Base-by-base conservation (phyloP, 1,140 invertebrate species). In the Cephus cinctus region DNA sequence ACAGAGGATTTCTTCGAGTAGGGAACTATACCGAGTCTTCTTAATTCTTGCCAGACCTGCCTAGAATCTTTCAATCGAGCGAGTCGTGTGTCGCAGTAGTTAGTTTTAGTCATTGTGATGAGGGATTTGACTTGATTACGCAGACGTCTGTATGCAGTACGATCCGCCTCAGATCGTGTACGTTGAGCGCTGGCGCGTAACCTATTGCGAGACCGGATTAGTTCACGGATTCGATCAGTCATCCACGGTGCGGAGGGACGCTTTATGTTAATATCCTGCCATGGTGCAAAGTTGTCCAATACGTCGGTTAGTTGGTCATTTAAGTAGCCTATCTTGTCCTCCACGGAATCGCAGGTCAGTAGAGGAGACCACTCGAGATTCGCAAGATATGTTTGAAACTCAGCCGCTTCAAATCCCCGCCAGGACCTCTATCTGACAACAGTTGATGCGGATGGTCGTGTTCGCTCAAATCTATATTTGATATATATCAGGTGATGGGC, bases 171-270 rank as follows among this genome's bases (percentile, higher is more conserved):
- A n/a, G n/a, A n/a, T n/a, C n/a, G n/a, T n/a, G 25, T 27, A n/a
- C n/a, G 6, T 27, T 27, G 25, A 6, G 25, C n/a, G 25, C 25
- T 6, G 6, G n/a, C n/a, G n/a, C n/a, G n/a, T n/a, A n/a, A n/a
- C 14, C 41, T 9, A 18, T 43, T 43, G 2, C 41, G 41, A 4
- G 9, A 4, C 4, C 3, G 3, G 11, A 43, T 43, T 6, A 15
- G 3, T 4, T 2, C 23, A 4, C 41, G 41, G 16, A 43, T n/a
- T 18, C 4, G 5, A 3, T 9, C 3, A 15, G 41, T 27, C 41
- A 43, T 43, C 41, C 41, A 43, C 6, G n/a, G 41, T 12, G 4
- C 23, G 4, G 41, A 9, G 2, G 41, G 41, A 9, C 41, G 23
- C 3, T 25, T 21, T 4, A 30, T 6, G 4, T 6, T 15, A 4